phyloP scores from a whole-genome alignment of 2,113 vertebrate species.

The Halichoeres trimaculatus region DNA sequence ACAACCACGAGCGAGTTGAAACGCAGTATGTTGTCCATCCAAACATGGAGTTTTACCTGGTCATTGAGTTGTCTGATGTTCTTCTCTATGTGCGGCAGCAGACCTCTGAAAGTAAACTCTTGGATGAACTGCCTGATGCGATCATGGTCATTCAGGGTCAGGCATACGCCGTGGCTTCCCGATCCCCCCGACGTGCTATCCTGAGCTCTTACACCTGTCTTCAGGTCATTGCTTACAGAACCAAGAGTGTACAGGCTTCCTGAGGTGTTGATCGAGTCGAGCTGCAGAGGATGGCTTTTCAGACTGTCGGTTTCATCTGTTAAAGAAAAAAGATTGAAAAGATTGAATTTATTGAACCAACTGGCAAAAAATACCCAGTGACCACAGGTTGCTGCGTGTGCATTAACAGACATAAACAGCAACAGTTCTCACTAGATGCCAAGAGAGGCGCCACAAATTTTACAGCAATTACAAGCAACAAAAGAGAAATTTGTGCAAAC shows the following conservation, averaged over 20 bases:
- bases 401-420: too few relatives aligned
- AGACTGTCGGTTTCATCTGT: slow-evolving; percentile 85
- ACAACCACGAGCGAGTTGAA: not conserved
- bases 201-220: slow-evolving; percentile 78
- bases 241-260: slow-evolving; percentile 74
- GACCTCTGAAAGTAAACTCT: slow-evolving; percentile 96
- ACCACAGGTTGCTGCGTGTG: too few relatives aligned
- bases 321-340: slow-evolving; percentile 26
- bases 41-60: slow-evolving; percentile 84
- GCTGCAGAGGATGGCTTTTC: slow-evolving; percentile 87
- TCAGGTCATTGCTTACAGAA: slow-evolving; percentile 72
- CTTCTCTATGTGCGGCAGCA: slow-evolving; percentile 97
- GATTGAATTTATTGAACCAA: too few relatives aligned
- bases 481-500: too few relatives aligned
- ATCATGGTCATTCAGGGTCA: slow-evolving; percentile 96
- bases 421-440: too few relatives aligned
- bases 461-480: too few relatives aligned
- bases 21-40: too few relatives aligned
- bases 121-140: slow-evolving; percentile 96
- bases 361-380: too few relatives aligned
- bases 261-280: slow-evolving; percentile 81
- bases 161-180: slow-evolving; percentile 87
- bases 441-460: too few relatives aligned
- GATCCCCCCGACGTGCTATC: slow-evolving; percentile 67
- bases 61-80: slow-evolving; percentile 97